Evolutionary conservation across 2,888 invertebrate genomes (phyloP).

Genomic region (Antitype chi): DNA sequence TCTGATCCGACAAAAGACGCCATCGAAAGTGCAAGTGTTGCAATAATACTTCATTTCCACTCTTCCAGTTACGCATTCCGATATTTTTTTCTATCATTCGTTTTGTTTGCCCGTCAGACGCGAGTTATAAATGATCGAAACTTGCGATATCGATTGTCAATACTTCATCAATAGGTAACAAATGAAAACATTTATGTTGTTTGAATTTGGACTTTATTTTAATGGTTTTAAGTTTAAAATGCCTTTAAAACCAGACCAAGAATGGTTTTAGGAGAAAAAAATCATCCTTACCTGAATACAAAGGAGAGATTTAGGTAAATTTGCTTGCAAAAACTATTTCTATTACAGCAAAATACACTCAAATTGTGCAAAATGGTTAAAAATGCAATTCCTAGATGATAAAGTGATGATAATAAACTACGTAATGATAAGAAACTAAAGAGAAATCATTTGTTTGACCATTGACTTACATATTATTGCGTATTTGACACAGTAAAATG

Average conservation of each 20-base stretch:
- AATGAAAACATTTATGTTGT: slow-evolving; percentile 33
- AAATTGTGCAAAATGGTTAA: slow-evolving; percentile 62
- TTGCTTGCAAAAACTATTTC: slow-evolving; percentile 72
- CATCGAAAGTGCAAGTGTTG: slow-evolving; percentile 90
- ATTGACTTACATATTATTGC: too few relatives aligned
- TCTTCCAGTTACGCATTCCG: slow-evolving; percentile 83
- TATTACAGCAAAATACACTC: slow-evolving; percentile 68
- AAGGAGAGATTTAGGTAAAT: slow-evolving; percentile 74
- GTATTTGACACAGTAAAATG: background rate
- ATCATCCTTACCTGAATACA: slow-evolving; percentile 82
- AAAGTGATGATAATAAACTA: background rate
- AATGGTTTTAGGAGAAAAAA: slow-evolving; percentile 64
- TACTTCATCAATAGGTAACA: slow-evolving; percentile 69
- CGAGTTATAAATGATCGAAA: slow-evolving; percentile 89
- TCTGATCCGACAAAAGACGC: slow-evolving; percentile 77
- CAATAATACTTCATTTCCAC: slow-evolving; percentile 89
- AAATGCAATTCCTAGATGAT: slow-evolving; percentile 22
- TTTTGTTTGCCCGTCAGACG: slow-evolving; percentile 88
- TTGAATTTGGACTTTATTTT: slow-evolving; percentile 63
- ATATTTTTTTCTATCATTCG: slow-evolving; percentile 81
- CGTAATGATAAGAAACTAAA: background rate
- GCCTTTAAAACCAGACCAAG: too few relatives aligned
- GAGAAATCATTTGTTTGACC: background rate
- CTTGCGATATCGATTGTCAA: slow-evolving; percentile 86
- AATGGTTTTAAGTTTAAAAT: slow-evolving; percentile 19